Percentiles rank a stretch among this genome's conserved stretches.
Conservation (phyloP, 1,140 invertebrate genomes). For the Plodia interpunctella region DNA sequence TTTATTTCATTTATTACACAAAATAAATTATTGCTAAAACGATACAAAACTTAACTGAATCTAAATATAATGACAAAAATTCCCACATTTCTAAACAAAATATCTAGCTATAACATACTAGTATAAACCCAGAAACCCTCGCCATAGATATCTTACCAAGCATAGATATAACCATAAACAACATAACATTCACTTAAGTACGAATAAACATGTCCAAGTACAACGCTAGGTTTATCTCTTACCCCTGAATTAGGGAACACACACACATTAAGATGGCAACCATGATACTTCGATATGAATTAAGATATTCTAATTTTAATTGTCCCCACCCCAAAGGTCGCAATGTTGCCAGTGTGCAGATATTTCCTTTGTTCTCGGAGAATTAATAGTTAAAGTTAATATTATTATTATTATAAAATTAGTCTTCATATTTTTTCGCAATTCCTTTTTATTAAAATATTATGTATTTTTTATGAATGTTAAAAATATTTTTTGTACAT, state of each 20-base stretch:
- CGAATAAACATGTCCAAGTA: conserved; percentile 67
- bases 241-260: conserved; percentile 68
- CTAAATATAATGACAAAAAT: too few species aligned
- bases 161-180: conserved; percentile 35
- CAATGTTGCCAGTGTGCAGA: conserved; percentile 40
- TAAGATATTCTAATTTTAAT: conserved; percentile 77
- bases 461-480: too few species aligned
- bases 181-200: conserved; percentile 57
- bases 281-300: conserved; percentile 74
- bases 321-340: conserved; percentile 34
- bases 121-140: too few species aligned
- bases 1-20: too few species aligned
- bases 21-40: too few species aligned
- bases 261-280: conserved; percentile 72
- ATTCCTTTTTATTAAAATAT: too few species aligned
- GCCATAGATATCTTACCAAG: not conserved
- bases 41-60: too few species aligned
- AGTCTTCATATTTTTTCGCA: too few species aligned
- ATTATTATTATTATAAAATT: too few species aligned
- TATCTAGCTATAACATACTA: too few species aligned
- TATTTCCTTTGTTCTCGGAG: conserved; percentile 31
- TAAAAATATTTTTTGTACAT: too few species aligned
- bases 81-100: too few species aligned
- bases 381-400: conserved; percentile 17
- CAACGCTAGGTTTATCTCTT: conserved; percentile 55